Evolutionary conservation across 1,140 invertebrate genomes (phyloP).

Genomic region (Arctopsyche grandis): DNA sequence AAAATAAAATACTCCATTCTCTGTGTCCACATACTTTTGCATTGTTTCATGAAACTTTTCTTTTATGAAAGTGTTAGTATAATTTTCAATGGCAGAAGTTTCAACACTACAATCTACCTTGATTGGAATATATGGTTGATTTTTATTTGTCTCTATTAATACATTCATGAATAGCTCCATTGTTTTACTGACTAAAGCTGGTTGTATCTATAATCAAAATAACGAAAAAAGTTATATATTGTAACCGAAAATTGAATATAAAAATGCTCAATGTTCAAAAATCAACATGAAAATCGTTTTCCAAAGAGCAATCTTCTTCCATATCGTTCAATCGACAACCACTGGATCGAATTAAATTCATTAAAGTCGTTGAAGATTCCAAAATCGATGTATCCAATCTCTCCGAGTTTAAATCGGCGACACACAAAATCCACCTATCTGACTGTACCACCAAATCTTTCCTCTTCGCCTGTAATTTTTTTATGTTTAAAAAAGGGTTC

Average conservation of each 20-base stretch:
- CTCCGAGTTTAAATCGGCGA: constrained; percentile 57
- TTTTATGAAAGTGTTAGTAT: not conserved
- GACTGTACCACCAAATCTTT: constrained; percentile 59
- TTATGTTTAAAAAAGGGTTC: too few relatives aligned
- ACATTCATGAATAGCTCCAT: constrained; percentile 54
- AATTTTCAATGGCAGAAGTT: not conserved
- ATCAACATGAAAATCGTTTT: constrained; percentile 46
- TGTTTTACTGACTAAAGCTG: constrained; percentile 53
- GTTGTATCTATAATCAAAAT: constrained; percentile 29
- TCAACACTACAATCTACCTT: not conserved
- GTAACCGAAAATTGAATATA: constrained; percentile 55
- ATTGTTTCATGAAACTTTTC: not conserved
- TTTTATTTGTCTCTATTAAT: constrained; percentile 50
- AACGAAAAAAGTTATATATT: constrained; percentile 54
- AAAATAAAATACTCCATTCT: constrained; percentile 60
- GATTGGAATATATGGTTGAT: not conserved
- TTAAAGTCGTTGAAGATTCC: constrained; percentile 55
- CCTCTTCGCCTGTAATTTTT: constrained; percentile 47
- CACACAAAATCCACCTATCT: constrained; percentile 62
- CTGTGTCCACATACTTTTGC: constrained; percentile 49
- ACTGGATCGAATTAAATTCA: constrained; percentile 56
- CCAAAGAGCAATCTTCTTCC: constrained; percentile 57
- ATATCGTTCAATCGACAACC: constrained; percentile 59
- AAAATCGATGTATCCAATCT: constrained; percentile 56
- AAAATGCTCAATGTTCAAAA: constrained; percentile 51